Base-by-base conservation (phyloP, 1,140 invertebrate species). In the Danaus plexippus region DNA sequence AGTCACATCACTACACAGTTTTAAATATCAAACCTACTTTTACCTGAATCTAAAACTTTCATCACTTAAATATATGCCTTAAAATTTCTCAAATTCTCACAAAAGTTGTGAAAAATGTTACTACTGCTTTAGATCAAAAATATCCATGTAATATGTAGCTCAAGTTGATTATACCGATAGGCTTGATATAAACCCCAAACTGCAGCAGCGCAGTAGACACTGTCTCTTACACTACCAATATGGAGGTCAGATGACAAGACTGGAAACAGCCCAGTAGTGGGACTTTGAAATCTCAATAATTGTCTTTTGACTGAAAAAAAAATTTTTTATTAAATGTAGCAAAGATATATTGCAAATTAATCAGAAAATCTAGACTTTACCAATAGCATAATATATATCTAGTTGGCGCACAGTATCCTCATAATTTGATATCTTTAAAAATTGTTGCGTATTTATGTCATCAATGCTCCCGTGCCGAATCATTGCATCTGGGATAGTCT, bases 151-250 rank as follows among this genome's bases (percentile, higher is more conserved):
- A 65, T 18, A 51, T 56, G 32, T 18, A 47, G 32, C 5, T 43
- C 22, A 52, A 32, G 10, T 51, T 15, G 12, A 43, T 15, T 47
- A 46, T 52, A 96, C 95, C 95, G 93, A 83, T 99, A 99, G 5
- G 97, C 96, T 88, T 98, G 97, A 87, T 97, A 95, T 13, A 99
- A 88, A 67, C 96, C 95, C 98, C 98, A 99, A 47, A 98, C 91
- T 12, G 97, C 94, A 42, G 95, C 91, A 44, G 97, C 96, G 91
- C 97, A 99, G 85, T 99, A 99, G 69, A 99, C 94, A 87, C 95
- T 98, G 69, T 99, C 97, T 71, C 97, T 89, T 0, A 99, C 93
- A 87, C 96, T 96, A 22, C 93, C 96, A 57, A 96, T 90, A 45
- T 88, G 76, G 18, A 85, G 90, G 66, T 97, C 94, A 64, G 89